Base-by-base conservation (phyloP, 2,797 vertebrate species). In the Lindbergichthys nudifrons region DNA sequence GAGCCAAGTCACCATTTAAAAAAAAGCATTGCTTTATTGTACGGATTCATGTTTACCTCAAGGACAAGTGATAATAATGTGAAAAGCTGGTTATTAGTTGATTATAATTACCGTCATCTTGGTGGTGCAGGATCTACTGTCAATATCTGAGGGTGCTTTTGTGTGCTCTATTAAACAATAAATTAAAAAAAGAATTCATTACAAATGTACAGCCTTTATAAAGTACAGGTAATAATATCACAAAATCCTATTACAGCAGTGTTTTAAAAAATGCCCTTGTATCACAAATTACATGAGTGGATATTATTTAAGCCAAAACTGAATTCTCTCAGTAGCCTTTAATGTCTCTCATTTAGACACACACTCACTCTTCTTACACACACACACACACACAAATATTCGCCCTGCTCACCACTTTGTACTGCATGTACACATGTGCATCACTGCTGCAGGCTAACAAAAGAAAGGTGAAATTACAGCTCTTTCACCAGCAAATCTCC, bases 141-240 rank as follows among this genome's bases (percentile, higher is more conserved):
- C 71, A 56, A 41, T 78, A 83, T 85, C 62, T 68, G 71, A 85
- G 78, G 78, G 71, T 84, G 77, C 53, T 66, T 62, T 32, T 62
- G 81, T 83, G 66, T 83, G 79, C 70, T 81, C 79, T 83, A 86
- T 80, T 81, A 76, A 90, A 92, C 65, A 88, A 92, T 89, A 89
- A 90, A 83, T 86, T 1, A 83, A 90, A 88, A 36, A 89, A 89
- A 80, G 4, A 87, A 85, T 74, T 56, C 50, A 78, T 86, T 91
- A 88, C 66, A 92, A 92, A 92, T 87, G 74, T 87, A 85, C 89
- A 91, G 76, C 79, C 78, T 88, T 91, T 89, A 92, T 83, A 89
- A 94, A 91, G 88, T 85, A 89, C 87, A 87, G 52, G 73, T 77
- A 77, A 83, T 81, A 69, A 90, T 85, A 87, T 89, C 86, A 92